Evolutionary conservation across 1,140 invertebrate genomes (phyloP), one percentile per base, ranked within the genome.

Genomic region (Macrotrachela quadricornifera): DNA sequence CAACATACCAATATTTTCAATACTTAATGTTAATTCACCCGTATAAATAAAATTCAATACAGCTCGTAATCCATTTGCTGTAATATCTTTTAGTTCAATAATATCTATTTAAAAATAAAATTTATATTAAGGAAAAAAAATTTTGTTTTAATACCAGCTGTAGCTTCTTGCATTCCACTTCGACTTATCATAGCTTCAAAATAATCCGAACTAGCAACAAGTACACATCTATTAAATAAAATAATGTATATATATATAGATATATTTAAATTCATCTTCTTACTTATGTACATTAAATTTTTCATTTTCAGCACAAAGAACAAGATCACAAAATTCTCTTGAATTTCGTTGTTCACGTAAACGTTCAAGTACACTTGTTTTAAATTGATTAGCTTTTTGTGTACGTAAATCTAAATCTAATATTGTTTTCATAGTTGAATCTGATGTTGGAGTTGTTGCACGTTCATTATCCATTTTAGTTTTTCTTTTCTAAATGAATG

Each of bases 71-170:
- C 66, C 67, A 56, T 59, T 59, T 0, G 61, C 58, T 11, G 63
- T 61, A 1, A 69, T 59, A 30, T 64, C 65, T 45, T 65, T 62
- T 16, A 68, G 57, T 21, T 63, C 60, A 1, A 68, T 64, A 48
- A 41, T 56, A 41, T 61, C 57, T 50, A n/a, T n/a, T n/a, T n/a
- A 65, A 30, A 30, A 30, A 4, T 2, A 30, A 4, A 30, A 30
- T 4, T 8, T 4, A 30, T 30, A 30, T 2, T 4, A 30, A 30
- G 21, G 8, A 30, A 30, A 30, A 30, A 2, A 4, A 30, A 30
- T 30, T 30, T 30, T 30, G 2, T 30, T 8, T 30, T 30, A 2
- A 4, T 30, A 30, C 21, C 21, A 65, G 62, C 10, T 61, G 52
- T 15, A 12, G 36, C 39, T 47, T 53, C 51, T 46, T 47, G 51